Evolutionary conservation across 2,888 invertebrate species (phyloP), one percentile per base, ranked within the genome.

Genomic region (Malthinus flaveolus): DNA sequence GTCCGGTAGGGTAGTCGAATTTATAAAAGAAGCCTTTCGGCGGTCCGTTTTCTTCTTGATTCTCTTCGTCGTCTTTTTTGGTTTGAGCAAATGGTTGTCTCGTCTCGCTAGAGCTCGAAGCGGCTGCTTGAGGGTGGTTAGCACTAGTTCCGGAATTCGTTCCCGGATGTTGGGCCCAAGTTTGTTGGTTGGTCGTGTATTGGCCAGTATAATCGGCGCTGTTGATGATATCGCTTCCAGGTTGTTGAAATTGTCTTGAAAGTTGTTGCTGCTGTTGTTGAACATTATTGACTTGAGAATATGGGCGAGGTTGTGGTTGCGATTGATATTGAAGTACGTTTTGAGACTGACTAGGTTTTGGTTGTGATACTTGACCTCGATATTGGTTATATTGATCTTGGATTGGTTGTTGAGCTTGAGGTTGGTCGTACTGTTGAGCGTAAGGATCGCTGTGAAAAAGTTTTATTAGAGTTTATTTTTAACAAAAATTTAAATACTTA

Each of bases 21-120:
- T 82, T 85, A 76, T 89, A 89, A 82, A 86, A 89, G 82, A 89
- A 89, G 49, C 89, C 89, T 69, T 84, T 83, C 48, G 88, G 88
- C 12, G 79, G 79, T 11, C 78, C 82, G 7, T 76, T 75, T 52
- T 74, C 73, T 71, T 83, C 83, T 59, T 79, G 69, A 31, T 70
- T 68, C 32, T 68, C 67, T 61, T 78, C 48, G 12, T 56, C 50
- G 15, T 31, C 34, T 33, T 47, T 34, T 32, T 15, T 34, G 7
- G 47, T 51, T 48, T 45, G 50, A 2, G 59, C 56, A 48, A 48
- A 62, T 1, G 61, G 36, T 35, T 63, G 48, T 15, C 54, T 47
- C 1, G 7, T 23, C 6, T 23, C 23, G 5, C 23, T 23, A 23
- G 23, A 2, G 5, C 23, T 23, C 12, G 12, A n/a, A 39, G n/a